These are phyloP conservation scores for Henicopernis longicauda DNA, from an alignment of 2,113 vertebrate genomes.

Conservation along the genomic window DNA sequence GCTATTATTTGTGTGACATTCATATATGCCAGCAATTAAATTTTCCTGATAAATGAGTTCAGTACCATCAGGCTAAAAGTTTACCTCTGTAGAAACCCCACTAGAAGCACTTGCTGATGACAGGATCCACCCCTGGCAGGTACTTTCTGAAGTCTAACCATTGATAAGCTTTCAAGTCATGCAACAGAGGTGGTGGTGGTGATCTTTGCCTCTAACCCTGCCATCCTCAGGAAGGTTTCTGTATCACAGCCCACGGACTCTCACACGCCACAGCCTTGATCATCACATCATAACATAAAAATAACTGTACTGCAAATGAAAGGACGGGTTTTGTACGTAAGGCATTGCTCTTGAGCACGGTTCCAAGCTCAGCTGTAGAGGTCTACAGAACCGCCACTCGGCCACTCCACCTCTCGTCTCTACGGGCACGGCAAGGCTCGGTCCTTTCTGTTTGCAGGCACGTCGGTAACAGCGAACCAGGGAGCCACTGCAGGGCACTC, in stretches of 20 bases:
- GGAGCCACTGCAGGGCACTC: background rate
- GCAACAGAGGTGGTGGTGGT: background rate
- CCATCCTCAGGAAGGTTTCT: background rate
- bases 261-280: background rate
- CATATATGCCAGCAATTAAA: background rate
- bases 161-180: background rate
- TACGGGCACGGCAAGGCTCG: background rate
- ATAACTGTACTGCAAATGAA: background rate
- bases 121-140: background rate
- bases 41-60: background rate
- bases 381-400: background rate
- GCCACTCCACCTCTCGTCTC: background rate
- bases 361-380: background rate
- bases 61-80: background rate
- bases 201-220: background rate
- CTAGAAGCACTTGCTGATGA: background rate
- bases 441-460: rapidly evolving
- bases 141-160: background rate
- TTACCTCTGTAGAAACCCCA: background rate
- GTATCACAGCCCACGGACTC: background rate
- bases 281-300: background rate
- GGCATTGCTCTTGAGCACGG: background rate
- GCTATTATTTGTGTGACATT: background rate
- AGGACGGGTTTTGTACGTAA: background rate
- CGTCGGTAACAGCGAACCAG: background rate